Evolutionary conservation across 2,797 vertebrate genomes (phyloP).

Genomic region (Cercopithecus petaurista): DNA sequence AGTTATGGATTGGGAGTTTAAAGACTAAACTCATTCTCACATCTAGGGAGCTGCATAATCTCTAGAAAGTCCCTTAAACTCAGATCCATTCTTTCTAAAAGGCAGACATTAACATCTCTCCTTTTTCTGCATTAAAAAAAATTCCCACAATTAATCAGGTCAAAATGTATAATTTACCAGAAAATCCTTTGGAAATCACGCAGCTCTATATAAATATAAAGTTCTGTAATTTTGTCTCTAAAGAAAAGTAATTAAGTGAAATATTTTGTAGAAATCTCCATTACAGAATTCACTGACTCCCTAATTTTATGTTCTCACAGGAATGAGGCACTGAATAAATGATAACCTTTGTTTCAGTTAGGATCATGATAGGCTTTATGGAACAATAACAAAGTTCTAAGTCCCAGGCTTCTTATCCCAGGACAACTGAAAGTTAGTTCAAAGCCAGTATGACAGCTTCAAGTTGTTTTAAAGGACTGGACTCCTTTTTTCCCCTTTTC

Average conservation of each 20-base stretch:
- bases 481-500: neutral
- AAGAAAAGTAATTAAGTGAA: neutral
- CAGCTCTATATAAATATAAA: neutral
- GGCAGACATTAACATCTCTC: neutral
- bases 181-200: neutral
- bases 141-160: neutral
- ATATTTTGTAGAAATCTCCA: neutral
- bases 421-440: neutral
- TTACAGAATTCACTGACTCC: neutral
- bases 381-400: neutral
- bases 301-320: neutral
- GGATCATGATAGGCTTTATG: neutral
- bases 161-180: neutral
- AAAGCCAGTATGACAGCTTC: neutral
- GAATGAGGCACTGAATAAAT: neutral
- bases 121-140: neutral
- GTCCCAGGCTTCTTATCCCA: neutral
- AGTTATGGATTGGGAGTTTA: too few species aligned
- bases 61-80: neutral
- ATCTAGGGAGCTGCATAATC: neutral
- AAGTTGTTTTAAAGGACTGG: neutral
- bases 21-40: neutral
- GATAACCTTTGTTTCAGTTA: neutral
- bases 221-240: neutral
- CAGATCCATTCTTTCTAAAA: neutral